phyloP scores from a whole-genome alignment of 2,113 vertebrate genomes.

The Dicentrarchus labrax region DNA sequence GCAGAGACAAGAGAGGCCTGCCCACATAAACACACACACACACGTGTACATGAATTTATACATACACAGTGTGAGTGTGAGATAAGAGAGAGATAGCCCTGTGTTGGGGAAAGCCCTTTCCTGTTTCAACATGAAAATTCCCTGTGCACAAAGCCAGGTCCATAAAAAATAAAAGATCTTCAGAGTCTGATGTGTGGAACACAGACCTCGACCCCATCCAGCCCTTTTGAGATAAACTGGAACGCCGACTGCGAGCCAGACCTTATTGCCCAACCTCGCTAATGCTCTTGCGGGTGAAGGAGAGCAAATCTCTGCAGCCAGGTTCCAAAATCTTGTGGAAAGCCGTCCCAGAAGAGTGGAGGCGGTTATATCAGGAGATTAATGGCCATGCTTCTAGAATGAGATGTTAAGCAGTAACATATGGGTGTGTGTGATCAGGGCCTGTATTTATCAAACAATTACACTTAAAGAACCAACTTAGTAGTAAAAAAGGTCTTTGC shows the following conservation, averaged over 20 bases:
- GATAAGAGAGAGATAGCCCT: not conserved
- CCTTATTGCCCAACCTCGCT: not conserved
- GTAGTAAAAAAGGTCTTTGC: no score
- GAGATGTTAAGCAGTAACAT: not conserved
- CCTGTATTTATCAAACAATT: no score
- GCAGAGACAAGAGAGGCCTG: conserved; percentile 35
- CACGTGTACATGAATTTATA: conserved; percentile 1
- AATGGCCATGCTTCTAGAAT: not conserved
- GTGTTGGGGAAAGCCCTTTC: not conserved
- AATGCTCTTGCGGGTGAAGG: not conserved
- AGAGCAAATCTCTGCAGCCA: not conserved
- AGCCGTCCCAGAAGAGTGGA: not conserved
- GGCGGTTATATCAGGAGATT: not conserved
- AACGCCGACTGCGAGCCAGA: not conserved
- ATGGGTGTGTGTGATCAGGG: no score
- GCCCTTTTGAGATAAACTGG: not conserved
- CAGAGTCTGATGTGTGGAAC: not conserved
- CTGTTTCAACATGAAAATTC: not conserved
- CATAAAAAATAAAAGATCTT: not conserved
- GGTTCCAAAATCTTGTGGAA: not conserved
- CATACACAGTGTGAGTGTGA: not conserved
- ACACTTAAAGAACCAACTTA: no score
- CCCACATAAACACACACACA: not conserved
- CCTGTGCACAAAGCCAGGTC: no score
- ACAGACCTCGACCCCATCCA: not conserved